phyloP scores from a whole-genome alignment of 2,888 invertebrate genomes.

The Drosophila mimica region DNA sequence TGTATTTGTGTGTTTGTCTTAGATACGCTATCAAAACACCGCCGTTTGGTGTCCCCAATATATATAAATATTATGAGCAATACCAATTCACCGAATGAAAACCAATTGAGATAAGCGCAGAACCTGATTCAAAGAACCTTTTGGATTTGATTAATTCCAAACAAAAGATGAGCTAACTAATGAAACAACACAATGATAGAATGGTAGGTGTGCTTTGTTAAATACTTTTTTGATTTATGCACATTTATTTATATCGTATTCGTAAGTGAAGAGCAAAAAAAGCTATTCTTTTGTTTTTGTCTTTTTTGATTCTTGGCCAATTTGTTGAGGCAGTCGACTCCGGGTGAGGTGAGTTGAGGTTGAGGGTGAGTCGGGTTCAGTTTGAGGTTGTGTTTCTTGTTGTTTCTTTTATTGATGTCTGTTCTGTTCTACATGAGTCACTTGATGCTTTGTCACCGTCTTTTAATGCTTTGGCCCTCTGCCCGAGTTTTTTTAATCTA shows the following conservation, averaged over 20 bases:
- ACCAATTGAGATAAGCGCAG: slow-evolving; percentile 40
- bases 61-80: slow-evolving; percentile 33
- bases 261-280: slow-evolving; percentile 13
- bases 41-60: slow-evolving; percentile 46
- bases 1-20: slow-evolving; percentile 39
- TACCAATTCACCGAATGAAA: slow-evolving; percentile 28
- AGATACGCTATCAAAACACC: slow-evolving; percentile 66
- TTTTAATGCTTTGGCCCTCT: slow-evolving; percentile 44
- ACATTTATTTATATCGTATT: slow-evolving; percentile 45
- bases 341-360: slow-evolving; percentile 1
- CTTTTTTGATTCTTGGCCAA: slow-evolving; percentile 22
- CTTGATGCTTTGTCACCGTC: slow-evolving; percentile 16
- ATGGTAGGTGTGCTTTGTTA: slow-evolving; percentile 14
- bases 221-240: slow-evolving; percentile 26
- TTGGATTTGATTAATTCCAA: slow-evolving; percentile 17
- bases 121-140: slow-evolving; percentile 15
- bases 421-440: slow-evolving; percentile 49
- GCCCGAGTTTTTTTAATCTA: slow-evolving; percentile 46
- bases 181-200: not conserved
- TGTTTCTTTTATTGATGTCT: slow-evolving; percentile 29
- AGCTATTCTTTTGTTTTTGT: slow-evolving; percentile 4
- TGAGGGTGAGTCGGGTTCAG: not conserved
- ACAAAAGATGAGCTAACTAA: slow-evolving; percentile 44
- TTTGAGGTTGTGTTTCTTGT: slow-evolving; percentile 1
- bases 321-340: slow-evolving; percentile 42